Percentiles rank a stretch among this genome's conserved stretches.
Evolutionary conservation across 1,140 invertebrate species (phyloP).

Genomic region (Hydropsyche tenuis): DNA sequence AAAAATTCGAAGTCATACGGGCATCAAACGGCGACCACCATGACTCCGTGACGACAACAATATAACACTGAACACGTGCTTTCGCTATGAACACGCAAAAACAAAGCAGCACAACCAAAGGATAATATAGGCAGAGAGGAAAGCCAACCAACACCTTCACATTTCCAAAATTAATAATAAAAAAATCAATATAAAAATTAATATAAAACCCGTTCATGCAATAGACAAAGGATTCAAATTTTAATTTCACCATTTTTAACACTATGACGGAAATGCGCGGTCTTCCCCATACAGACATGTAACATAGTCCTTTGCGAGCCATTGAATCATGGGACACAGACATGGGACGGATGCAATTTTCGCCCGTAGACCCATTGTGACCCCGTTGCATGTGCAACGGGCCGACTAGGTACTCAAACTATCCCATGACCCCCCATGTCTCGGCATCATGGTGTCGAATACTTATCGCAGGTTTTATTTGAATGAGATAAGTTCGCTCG

Average conservation of each 20-base stretch:
- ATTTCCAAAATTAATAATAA: too few relatives aligned
- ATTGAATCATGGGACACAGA: background rate
- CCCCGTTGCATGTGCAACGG: constrained; percentile 1
- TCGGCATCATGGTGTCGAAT: background rate
- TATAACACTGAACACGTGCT: background rate
- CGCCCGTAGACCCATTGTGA: constrained; percentile 8
- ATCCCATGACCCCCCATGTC: constrained; percentile 8
- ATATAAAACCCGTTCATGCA: too few relatives aligned
- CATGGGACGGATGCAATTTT: constrained; percentile 19
- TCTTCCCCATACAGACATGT: too few relatives aligned
- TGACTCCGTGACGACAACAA: background rate
- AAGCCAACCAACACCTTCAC: too few relatives aligned
- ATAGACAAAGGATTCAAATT: too few relatives aligned
- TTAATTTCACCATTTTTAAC: too few relatives aligned
- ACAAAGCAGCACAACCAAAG: too few relatives aligned
- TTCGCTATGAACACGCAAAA: too few relatives aligned
- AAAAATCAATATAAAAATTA: too few relatives aligned
- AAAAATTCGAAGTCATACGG: constrained; percentile 17
- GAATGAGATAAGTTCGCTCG: too few relatives aligned
- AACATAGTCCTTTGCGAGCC: background rate
- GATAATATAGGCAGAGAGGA: too few relatives aligned
- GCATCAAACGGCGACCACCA: constrained; percentile 23
- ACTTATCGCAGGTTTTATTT: too few relatives aligned
- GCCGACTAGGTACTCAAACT: constrained; percentile 11
- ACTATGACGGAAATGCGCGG: background rate